These are phyloP conservation scores for Aratinga solstitialis DNA, from an alignment of 2,797 vertebrate genomes.

Conservation along the genomic window DNA sequence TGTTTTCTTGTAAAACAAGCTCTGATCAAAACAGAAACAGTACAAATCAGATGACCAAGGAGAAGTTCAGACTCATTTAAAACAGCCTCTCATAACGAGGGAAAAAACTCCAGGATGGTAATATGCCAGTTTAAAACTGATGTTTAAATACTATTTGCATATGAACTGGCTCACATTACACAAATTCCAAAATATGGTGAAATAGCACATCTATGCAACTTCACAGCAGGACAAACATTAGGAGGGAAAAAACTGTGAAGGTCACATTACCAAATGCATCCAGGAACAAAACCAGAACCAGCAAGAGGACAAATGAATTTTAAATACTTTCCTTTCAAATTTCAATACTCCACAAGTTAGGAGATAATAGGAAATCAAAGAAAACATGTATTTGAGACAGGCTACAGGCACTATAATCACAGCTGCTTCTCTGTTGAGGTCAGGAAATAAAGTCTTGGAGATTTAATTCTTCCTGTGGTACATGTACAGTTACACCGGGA, in stretches of 20 bases:
- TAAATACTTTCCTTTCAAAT: not conserved
- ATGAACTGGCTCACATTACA: not conserved
- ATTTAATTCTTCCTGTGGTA: not conserved
- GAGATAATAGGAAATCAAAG: not conserved
- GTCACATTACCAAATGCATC: not conserved
- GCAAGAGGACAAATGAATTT: not conserved
- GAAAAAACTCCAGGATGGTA: not conserved
- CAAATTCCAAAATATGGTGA: not conserved
- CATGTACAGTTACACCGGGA: not conserved
- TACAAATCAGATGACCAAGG: not conserved
- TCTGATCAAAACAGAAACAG: not conserved
- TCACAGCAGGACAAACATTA: not conserved
- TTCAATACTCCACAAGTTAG: not conserved
- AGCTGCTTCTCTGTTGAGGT: not conserved
- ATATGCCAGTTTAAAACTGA: not conserved
- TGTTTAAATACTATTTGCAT: not conserved
- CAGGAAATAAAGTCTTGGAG: not conserved
- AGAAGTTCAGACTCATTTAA: not conserved
- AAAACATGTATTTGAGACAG: not conserved
- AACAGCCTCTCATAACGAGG: not conserved
- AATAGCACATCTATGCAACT: not conserved
- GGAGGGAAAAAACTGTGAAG: not conserved
- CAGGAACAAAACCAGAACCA: not conserved
- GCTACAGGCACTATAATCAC: not conserved
- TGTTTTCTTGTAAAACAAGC: not conserved